Evolutionary conservation across 2,113 vertebrate genomes (phyloP).

Genomic region (Zosterops hypoxanthus): DNA sequence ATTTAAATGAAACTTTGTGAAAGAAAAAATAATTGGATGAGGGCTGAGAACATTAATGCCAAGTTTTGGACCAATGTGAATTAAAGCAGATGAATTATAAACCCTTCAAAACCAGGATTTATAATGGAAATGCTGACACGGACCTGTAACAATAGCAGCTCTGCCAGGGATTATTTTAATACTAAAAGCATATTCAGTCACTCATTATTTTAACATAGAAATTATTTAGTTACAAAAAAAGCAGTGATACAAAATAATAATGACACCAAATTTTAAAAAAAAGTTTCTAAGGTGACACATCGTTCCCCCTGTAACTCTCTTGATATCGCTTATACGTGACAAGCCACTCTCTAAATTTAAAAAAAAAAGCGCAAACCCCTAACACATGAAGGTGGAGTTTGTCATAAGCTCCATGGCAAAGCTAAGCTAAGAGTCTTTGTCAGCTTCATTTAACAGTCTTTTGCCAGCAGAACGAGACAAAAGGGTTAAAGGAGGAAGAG

Average conservation of each 20-base stretch:
- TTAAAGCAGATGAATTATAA: slow-evolving; percentile 55
- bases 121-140: slow-evolving; percentile 31
- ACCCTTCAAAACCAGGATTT: slow-evolving; percentile 48
- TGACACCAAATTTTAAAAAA: background rate
- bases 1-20: slow-evolving; percentile 50
- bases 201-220: slow-evolving; percentile 22
- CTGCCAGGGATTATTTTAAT: slow-evolving; percentile 56
- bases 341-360: background rate
- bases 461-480: slow-evolving; percentile 36
- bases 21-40: slow-evolving; percentile 13
- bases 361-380: background rate
- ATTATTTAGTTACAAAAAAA: slow-evolving; percentile 1
- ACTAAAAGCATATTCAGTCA: slow-evolving; percentile 24
- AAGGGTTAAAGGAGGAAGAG: slow-evolving; percentile 48
- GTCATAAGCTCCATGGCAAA: slow-evolving; percentile 11
- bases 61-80: slow-evolving; percentile 30
- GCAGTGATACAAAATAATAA: background rate
- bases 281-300: background rate
- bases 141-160: slow-evolving; percentile 49
- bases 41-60: slow-evolving; percentile 4
- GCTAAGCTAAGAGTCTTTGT: slow-evolving; percentile 24
- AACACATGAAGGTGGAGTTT: slow-evolving; percentile 40
- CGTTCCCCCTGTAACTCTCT: background rate
- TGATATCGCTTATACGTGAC: background rate
- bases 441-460: slow-evolving; percentile 36